These are phyloP conservation scores for Zosterops hypoxanthus DNA, from an alignment of 2,113 vertebrate species.

Conservation along the genomic window DNA sequence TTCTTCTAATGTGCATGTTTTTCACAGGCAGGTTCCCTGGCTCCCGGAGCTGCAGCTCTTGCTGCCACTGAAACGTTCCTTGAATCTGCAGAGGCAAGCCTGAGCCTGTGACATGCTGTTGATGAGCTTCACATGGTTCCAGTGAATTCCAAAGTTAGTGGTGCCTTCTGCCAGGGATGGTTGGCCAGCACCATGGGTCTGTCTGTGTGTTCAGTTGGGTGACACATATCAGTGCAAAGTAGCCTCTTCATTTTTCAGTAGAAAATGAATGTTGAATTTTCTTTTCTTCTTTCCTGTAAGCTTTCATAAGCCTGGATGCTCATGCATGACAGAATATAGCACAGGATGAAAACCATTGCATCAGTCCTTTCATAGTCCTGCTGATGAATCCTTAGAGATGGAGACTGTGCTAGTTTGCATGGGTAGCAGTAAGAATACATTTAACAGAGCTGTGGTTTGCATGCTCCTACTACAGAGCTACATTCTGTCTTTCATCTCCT, in stretches of 20 bases:
- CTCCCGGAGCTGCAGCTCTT: neutral
- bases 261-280: neutral
- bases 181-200: neutral
- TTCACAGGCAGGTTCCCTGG: neutral
- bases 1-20: neutral
- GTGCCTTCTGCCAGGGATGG: neutral
- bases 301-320: neutral
- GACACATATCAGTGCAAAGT: neutral
- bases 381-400: neutral
- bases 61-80: neutral
- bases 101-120: neutral
- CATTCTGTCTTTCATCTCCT: neutral
- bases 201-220: accelerated
- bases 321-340: neutral
- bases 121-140: accelerated
- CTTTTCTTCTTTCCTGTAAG: neutral
- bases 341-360: neutral
- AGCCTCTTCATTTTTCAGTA: neutral
- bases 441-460: neutral
- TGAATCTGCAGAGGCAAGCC: neutral
- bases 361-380: neutral
- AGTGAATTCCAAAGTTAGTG: neutral
- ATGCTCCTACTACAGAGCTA: neutral
- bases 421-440: neutral
- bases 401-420: neutral